phyloP scores from a whole-genome alignment of 2,113 vertebrate species.

The Oostethus manadensis region DNA sequence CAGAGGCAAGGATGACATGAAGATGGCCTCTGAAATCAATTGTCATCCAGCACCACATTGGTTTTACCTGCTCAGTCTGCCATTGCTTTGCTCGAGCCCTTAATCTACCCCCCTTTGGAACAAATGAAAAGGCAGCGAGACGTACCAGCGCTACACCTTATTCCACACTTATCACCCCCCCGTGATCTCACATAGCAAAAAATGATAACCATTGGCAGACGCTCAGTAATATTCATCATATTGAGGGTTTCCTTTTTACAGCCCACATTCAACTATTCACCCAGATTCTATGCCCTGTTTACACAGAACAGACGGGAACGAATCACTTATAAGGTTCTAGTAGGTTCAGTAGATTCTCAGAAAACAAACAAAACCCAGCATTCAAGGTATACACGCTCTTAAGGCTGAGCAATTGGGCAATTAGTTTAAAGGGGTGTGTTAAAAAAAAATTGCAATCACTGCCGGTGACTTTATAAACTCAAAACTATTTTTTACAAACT shows the following conservation, averaged over 20 bases:
- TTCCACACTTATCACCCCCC: conserved; percentile 9
- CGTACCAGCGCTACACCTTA: not conserved
- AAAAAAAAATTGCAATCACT: too few species aligned
- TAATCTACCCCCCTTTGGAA: conserved; percentile 4
- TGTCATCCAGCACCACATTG: conserved; percentile 40
- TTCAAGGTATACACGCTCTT: too few species aligned
- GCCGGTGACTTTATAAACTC: too few species aligned
- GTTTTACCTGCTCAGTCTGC: conserved; percentile 47
- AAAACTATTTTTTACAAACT: too few species aligned
- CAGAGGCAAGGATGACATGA: conserved; percentile 63
- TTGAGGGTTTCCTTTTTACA: not conserved
- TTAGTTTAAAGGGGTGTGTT: too few species aligned
- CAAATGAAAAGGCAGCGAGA: not conserved
- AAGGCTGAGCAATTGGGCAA: too few species aligned
- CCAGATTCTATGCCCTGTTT: too few species aligned
- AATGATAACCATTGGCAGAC: not conserved
- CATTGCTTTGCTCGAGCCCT: not conserved
- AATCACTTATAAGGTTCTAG: too few species aligned
- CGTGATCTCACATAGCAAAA: not conserved
- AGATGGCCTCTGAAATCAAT: conserved; percentile 66
- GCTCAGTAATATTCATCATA: not conserved
- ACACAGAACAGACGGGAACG: too few species aligned
- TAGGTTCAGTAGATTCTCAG: too few species aligned
- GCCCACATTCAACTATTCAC: too few species aligned
- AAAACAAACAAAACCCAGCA: too few species aligned